Conservation (phyloP, 2,888 invertebrate genomes). For the Lacanobia oleracea region DNA sequence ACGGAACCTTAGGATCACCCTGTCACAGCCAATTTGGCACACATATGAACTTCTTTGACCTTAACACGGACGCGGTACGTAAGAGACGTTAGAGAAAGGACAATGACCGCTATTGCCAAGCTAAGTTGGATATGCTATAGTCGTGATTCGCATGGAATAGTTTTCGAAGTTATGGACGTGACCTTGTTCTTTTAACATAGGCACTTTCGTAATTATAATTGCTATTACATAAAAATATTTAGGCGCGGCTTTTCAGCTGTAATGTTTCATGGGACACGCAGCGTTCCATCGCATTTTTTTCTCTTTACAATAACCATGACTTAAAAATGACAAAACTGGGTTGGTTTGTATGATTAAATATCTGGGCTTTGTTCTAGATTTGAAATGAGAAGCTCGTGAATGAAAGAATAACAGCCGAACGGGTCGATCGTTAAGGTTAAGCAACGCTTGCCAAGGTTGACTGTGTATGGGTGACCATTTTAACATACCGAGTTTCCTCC, state of each 20-base stretch:
- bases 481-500: too few relatives aligned
- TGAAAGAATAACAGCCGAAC: too few relatives aligned
- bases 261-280: slow-evolving; percentile 39
- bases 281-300: too few relatives aligned
- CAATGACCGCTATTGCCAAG: neutral
- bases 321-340: slow-evolving; percentile 3
- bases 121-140: neutral
- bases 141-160: slow-evolving; percentile 28
- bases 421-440: too few relatives aligned
- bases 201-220: slow-evolving; percentile 46
- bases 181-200: slow-evolving; percentile 32
- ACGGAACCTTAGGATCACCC: too few relatives aligned
- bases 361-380: neutral
- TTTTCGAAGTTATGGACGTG: slow-evolving; percentile 11
- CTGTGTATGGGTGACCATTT: too few relatives aligned
- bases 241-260: slow-evolving; percentile 35
- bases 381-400: too few relatives aligned
- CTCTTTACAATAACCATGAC: neutral
- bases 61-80: neutral
- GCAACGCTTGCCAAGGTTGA: too few relatives aligned
- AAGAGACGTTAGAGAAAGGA: neutral
- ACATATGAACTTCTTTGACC: too few relatives aligned
- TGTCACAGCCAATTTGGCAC: too few relatives aligned
- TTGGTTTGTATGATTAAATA: neutral
- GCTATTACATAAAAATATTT: slow-evolving; percentile 46